Base-by-base conservation (phyloP, 2,797 vertebrate species). In the Telmatherina bonti region DNA sequence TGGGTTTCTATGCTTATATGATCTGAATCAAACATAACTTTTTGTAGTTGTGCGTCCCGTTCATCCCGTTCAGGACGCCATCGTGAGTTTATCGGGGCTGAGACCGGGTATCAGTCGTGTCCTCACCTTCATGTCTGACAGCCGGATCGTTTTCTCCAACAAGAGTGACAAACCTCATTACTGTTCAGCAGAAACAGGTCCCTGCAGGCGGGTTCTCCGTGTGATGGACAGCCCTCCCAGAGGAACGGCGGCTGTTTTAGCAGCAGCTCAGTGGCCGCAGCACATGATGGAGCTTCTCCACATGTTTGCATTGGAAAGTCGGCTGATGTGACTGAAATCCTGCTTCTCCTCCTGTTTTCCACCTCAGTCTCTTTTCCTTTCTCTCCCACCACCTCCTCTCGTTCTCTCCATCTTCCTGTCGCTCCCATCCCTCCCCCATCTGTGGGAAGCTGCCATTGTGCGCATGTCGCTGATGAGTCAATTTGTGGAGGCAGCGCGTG, bases 381-480 rank as follows among this genome's bases (percentile, higher is more conserved):
- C 64, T 77, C 74, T 66, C 69, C 67, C 70, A 49, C 73, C 72
- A 60, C 70, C 61, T 67, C 72, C 72, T 67, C 35, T 65, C 62
- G 62, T 43, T 73, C 67, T 29, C 31, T 56, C 33, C 62, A 65
- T 63, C 57, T 81, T 71, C 57, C 69, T 63, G 57, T 71, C 52
- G 7, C 78, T 90, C 68, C 58, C 61, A 78, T 88, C 84, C 83
- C 86, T 86, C 90, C 91, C 83, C 89, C 89, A 89, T 91, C 88
- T 88, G 91, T 93, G 89, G 90, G 89, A 87, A 88, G 88, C 86
- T 76, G 85, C 80, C 62, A 65, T 84, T 92, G 85, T 92, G 88
- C 92, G 90, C 92, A 93, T 92, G 91, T 91, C 85, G 76, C 62
- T 47, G 74, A 90, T 91, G 91, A 92, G 89, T 92, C 90, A 92